Percentiles rank a stretch among this genome's conserved stretches.
Evolutionary conservation across 92 coral and sea anemone species (phyloP).

Genomic region (Zoanthus solanderi): DNA sequence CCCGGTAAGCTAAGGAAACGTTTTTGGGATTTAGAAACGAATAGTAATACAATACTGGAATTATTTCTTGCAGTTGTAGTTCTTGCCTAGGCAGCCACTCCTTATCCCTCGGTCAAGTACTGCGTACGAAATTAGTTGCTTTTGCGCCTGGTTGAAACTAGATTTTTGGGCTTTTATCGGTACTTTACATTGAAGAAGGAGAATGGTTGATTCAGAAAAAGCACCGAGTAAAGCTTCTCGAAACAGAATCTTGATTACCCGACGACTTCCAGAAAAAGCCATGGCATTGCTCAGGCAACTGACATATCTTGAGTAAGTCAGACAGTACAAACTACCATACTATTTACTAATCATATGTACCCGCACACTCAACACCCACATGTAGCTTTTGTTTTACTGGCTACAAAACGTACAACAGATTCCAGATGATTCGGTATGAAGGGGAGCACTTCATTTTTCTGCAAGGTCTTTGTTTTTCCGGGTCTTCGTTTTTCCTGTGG

Average conservation of each 20-base stretch:
- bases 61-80: too few species aligned
- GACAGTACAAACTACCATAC: background rate
- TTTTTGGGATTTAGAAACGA: too few species aligned
- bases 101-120: background rate
- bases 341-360: too few species aligned
- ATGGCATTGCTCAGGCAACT: constrained; percentile 34
- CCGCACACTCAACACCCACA: too few species aligned
- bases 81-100: background rate
- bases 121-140: background rate
- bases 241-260: constrained; percentile 39
- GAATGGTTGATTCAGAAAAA: background rate
- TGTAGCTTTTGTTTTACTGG: too few species aligned
- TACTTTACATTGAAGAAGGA: background rate
- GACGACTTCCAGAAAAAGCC: constrained; percentile 41
- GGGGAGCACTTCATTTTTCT: too few species aligned
- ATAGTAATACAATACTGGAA: too few species aligned
- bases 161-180: background rate
- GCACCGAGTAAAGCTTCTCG: background rate
- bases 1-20: too few species aligned
- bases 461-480: too few species aligned
- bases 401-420: too few species aligned
- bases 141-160: background rate
- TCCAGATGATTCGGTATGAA: too few species aligned
- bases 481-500: too few species aligned
- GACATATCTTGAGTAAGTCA: background rate